Conservation (phyloP, 2,113 vertebrate species). For the Sapajus apella region DNA sequence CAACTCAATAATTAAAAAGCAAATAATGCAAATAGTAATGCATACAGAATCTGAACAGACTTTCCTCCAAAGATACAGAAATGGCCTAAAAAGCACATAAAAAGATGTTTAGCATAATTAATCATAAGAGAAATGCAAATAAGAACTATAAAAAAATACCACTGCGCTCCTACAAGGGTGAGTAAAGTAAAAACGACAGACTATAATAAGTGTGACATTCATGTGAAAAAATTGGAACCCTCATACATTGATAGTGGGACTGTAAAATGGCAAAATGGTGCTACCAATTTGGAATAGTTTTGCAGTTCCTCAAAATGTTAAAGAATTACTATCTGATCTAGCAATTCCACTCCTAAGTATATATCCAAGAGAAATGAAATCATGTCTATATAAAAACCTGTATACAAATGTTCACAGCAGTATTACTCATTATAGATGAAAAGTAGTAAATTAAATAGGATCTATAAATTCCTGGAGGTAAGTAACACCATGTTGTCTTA, state of each 20-base stretch:
- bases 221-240: neutral
- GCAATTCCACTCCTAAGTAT: neutral
- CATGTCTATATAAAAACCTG: neutral
- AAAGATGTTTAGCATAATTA: conserved; percentile 12
- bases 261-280: neutral
- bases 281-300: neutral
- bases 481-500: neutral
- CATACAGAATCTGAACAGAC: conserved; percentile 4
- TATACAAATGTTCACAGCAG: neutral
- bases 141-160: conserved; percentile 20
- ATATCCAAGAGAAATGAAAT: conserved; percentile 32
- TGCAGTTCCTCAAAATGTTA: conserved; percentile 30
- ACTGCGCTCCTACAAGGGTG: neutral
- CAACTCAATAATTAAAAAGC: neutral
- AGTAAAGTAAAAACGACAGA: neutral
- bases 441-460: neutral
- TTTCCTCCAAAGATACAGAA: conserved; percentile 33
- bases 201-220: neutral
- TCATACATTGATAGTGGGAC: neutral
- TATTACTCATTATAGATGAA: neutral
- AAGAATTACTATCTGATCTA: neutral
- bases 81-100: neutral
- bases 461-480: neutral
- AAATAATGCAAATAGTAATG: neutral
- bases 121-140: neutral